Percentiles rank a stretch among this genome's conserved stretches.
These are phyloP conservation scores for Cladopsammia gracilis DNA, from an alignment of 64 coral and sea anemone species.

Conservation along the genomic window DNA sequence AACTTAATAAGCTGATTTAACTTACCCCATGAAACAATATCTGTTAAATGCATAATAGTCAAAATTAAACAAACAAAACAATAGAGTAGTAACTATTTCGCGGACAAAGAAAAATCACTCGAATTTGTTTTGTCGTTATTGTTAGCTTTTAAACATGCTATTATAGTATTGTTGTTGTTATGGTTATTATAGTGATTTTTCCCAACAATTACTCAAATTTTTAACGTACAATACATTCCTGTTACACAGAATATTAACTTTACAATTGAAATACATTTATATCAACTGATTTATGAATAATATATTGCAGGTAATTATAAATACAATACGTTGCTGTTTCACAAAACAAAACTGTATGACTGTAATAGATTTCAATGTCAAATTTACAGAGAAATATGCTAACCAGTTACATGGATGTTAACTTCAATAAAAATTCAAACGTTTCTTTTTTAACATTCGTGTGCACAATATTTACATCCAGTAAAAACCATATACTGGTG, in stretches of 20 bases:
- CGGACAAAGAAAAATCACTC: constrained; percentile 49
- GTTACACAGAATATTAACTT: no score
- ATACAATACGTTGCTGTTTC: constrained; percentile 66
- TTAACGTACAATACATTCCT: constrained; percentile 35
- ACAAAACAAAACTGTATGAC: constrained; percentile 60
- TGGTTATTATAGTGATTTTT: constrained; percentile 61
- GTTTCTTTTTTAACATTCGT: constrained; percentile 74
- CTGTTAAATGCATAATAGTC: constrained; percentile 36
- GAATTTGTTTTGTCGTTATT: constrained; percentile 43
- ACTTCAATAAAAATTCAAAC: constrained; percentile 74
- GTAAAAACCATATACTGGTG: constrained; percentile 51
- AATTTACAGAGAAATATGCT: constrained; percentile 73
- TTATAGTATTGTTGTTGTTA: constrained; percentile 55
- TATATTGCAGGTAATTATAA: background rate
- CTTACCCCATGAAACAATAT: constrained; percentile 51
- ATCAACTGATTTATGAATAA: no score
- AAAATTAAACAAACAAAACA: constrained; percentile 32
- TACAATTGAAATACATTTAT: no score
- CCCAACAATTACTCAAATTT: constrained; percentile 54
- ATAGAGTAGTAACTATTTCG: constrained; percentile 36
- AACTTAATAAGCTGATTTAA: constrained; percentile 52
- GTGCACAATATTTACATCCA: constrained; percentile 69
- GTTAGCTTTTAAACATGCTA: constrained; percentile 47
- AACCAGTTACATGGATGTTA: constrained; percentile 73
- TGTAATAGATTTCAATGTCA: constrained; percentile 75